Evolutionary conservation across 2,113 vertebrate genomes (phyloP).

Genomic region (Clinocottus analis): DNA sequence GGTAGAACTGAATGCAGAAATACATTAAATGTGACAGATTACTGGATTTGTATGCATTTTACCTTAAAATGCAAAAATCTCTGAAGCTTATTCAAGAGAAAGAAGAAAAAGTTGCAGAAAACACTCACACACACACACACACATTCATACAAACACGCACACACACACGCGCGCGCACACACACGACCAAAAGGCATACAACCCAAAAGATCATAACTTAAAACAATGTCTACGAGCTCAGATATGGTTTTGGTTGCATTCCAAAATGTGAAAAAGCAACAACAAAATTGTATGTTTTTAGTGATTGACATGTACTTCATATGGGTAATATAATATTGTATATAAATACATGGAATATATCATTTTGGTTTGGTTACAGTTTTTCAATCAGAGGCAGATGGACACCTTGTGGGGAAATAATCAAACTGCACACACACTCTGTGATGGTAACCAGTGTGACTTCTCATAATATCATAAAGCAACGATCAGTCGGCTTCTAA

Average conservation of each 20-base stretch:
- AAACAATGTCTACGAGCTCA: too few relatives aligned
- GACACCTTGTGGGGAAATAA: slow-evolving; percentile 2
- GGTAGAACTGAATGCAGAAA: not conserved
- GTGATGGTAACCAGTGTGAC: not conserved
- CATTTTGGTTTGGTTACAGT: not conserved
- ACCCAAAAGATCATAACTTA: not conserved
- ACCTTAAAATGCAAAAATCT: not conserved
- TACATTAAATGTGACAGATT: not conserved
- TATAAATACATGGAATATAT: not conserved
- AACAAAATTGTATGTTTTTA: not conserved
- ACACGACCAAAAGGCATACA: not conserved
- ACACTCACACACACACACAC: not conserved
- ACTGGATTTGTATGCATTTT: not conserved
- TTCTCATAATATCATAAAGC: not conserved
- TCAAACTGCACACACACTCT: slow-evolving; percentile 5
- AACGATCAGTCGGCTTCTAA: not conserved
- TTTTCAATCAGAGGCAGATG: not conserved
- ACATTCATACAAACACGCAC: too few relatives aligned
- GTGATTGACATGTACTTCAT: not conserved
- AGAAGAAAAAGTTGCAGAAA: not conserved
- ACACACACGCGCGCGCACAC: too few relatives aligned
- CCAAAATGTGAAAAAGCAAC: too few relatives aligned
- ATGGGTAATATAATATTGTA: not conserved
- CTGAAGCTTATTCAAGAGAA: not conserved
- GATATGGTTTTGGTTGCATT: not conserved